Base-by-base conservation (phyloP, 2,113 vertebrate species). In the Hymenochirus boettgeri region DNA sequence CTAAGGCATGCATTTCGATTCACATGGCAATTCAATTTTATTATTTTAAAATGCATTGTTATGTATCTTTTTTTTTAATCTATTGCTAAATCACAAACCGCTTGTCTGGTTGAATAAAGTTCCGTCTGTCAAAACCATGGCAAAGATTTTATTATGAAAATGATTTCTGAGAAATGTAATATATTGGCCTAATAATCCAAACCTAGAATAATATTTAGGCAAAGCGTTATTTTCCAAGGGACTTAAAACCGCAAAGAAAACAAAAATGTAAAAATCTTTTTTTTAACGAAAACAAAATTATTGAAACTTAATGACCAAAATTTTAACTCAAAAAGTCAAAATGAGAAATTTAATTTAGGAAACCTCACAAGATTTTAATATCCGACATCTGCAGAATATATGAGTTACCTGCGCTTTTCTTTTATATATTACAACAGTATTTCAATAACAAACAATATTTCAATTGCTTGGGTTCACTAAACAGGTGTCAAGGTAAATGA, bases 81-180 rank as follows among this genome's bases (percentile, higher is more conserved):
- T 88, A 85, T 86, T 77, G 81, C 83, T 86, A 80, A 82, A 70
- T 79, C 81, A 72, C 77, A 79, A 87, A 84, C 81, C 77, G 82
- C 88, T 85, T 86, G 78, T 70, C 77, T 83, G 83, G 53, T 85
- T 87, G 86, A 89, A 85, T 81, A n/a, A n/a, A n/a, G n/a, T n/a
- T 79, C 83, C 86, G 86, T 90, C 86, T 87, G 83, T 90, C 88
- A 90, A 82, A 85, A 79, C 77, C 84, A 83, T 80, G 76, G 82
- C 84, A 82, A 84, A 82, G 85, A 89, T 79, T 88, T 89, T 88
- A 88, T 85, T 89, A 90, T 88, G 86, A 82, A 89, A 90, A 90
- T 88, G 80, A 74, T 84, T 86, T 85, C 76, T 72, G 75, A 22
- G 73, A 73, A 85, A 88, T 86, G 84, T 87, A 89, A 87, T 90